Conservation (phyloP, 2,797 vertebrate species). For the Acanthopagrus latus region DNA sequence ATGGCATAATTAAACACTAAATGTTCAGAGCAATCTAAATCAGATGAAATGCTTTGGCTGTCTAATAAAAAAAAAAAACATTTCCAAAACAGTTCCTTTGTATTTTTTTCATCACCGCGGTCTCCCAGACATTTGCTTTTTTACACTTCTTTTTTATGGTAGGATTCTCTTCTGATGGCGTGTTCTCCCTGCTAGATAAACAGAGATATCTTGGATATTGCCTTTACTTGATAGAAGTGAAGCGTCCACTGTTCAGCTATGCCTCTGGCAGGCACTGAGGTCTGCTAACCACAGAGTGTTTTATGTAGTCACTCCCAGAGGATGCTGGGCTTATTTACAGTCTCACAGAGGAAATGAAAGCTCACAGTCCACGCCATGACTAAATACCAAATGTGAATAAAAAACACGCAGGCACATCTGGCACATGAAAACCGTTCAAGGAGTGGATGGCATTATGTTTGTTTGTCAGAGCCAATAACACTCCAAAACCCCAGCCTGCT, state of each 20-base stretch:
- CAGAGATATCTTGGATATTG: conserved; percentile 67
- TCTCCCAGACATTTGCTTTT: conserved; percentile 25
- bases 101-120: conserved; percentile 7
- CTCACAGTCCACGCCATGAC: conserved; percentile 66
- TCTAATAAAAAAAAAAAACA: conserved; percentile 17
- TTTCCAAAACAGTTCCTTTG: neutral
- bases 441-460: conserved; percentile 68
- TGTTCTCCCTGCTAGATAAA: conserved; percentile 45
- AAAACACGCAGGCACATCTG: conserved; percentile 72
- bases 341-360: conserved; percentile 67
- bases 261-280: conserved; percentile 68
- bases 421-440: conserved; percentile 65
- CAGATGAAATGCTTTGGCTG: neutral
- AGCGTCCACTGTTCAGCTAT: conserved; percentile 51
- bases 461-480: conserved; percentile 65
- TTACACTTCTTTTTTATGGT: neutral
- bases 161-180: conserved; percentile 34
- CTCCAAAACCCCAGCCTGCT: conserved; percentile 45
- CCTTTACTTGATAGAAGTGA: conserved; percentile 53
- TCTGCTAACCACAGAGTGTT: conserved; percentile 71
- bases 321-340: conserved; percentile 76
- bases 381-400: conserved; percentile 75
- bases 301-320: conserved; percentile 76
- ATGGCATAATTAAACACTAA: neutral
- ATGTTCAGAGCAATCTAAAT: conserved; percentile 8